phyloP scores from a whole-genome alignment of 2,797 vertebrate species.

The Eidolon dupreanum region DNA sequence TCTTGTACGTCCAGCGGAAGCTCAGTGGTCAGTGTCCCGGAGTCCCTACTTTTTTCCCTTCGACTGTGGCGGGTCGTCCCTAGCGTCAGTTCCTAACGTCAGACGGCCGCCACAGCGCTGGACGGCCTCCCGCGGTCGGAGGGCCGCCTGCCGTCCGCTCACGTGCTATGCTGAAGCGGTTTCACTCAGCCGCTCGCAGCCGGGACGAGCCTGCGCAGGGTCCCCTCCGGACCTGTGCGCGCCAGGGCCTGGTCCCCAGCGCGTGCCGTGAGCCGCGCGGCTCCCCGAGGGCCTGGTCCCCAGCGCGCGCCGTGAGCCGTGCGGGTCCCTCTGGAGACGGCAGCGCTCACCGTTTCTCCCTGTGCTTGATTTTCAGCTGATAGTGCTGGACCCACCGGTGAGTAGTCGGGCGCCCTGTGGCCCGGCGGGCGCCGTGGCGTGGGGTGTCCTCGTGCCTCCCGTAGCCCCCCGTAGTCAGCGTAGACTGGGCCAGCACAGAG shows the following conservation, averaged over 20 bases:
- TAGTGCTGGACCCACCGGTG: constrained; percentile 96
- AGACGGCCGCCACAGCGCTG: not conserved
- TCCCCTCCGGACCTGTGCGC: not conserved
- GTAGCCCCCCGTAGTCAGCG: not conserved
- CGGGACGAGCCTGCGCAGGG: not conserved
- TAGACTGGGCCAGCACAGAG: constrained; percentile 42
- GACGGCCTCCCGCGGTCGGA: not conserved
- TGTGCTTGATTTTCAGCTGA: constrained; percentile 92
- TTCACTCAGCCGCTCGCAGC: not conserved
- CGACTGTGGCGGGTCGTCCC: not conserved
- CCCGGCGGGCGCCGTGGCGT: not conserved
- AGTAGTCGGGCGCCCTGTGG: constrained; percentile 84
- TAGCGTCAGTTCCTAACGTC: not conserved
- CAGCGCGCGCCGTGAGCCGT: not conserved
- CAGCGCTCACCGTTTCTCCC: constrained; percentile 85
- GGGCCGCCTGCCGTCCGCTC: not conserved
- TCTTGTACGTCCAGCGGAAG: not conserved
- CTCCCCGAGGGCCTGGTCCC: not conserved
- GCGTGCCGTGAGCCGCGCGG: not conserved
- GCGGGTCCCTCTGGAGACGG: constrained; percentile 41
- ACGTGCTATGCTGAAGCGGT: not conserved
- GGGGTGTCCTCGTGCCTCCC: not conserved
- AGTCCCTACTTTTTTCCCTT: not conserved
- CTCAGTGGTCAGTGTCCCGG: fast-evolving
- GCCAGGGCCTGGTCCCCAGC: no score